A percentile compares a stretch with the other conserved stretches of the same genome.
These are phyloP conservation scores for Fistularia tabacaria DNA, from an alignment of 2,797 vertebrate genomes.

Conservation along the genomic window DNA sequence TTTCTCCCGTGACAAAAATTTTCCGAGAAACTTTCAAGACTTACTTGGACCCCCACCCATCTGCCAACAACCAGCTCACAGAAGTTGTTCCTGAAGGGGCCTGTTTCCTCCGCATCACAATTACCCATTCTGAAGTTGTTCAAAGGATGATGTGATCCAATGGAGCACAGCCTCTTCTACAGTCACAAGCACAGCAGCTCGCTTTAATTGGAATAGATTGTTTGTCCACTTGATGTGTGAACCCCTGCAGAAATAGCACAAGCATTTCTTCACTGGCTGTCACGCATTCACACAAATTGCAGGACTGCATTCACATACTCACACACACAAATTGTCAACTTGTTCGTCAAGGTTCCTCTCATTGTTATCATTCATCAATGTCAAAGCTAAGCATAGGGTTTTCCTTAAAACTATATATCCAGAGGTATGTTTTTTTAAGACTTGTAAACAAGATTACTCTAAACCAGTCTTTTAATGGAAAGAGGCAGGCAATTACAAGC, in stretches of 20 bases:
- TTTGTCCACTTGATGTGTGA: slow-evolving; percentile 67
- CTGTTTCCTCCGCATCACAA: slow-evolving; percentile 54
- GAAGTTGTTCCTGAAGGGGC: slow-evolving; percentile 51
- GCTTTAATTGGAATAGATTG: slow-evolving; percentile 74
- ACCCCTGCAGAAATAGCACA: slow-evolving; percentile 61
- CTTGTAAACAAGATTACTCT: too few species aligned
- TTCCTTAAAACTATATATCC: background rate
- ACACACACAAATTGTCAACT: slow-evolving; percentile 2
- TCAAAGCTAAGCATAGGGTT: background rate
- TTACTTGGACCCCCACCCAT: too few species aligned
- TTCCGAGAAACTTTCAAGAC: too few species aligned
- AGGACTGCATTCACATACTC: background rate
- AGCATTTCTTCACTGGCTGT: slow-evolving; percentile 3
- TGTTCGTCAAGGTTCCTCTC: background rate
- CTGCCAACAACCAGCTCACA: slow-evolving; percentile 32
- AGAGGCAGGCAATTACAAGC: too few species aligned
- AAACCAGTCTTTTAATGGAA: too few species aligned
- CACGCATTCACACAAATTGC: slow-evolving; percentile 17
- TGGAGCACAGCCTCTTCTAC: slow-evolving; percentile 50
- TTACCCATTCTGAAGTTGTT: slow-evolving; percentile 51
- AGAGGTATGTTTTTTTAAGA: too few species aligned
- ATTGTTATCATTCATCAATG: slow-evolving; percentile 1
- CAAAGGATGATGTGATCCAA: slow-evolving; percentile 64
- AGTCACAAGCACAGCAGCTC: slow-evolving; percentile 49
- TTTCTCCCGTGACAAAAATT: too few species aligned